Evolutionary conservation across 2,888 invertebrate species (phyloP), one percentile per base, ranked within the genome.

Genomic region (Seladonia tumulorum): DNA sequence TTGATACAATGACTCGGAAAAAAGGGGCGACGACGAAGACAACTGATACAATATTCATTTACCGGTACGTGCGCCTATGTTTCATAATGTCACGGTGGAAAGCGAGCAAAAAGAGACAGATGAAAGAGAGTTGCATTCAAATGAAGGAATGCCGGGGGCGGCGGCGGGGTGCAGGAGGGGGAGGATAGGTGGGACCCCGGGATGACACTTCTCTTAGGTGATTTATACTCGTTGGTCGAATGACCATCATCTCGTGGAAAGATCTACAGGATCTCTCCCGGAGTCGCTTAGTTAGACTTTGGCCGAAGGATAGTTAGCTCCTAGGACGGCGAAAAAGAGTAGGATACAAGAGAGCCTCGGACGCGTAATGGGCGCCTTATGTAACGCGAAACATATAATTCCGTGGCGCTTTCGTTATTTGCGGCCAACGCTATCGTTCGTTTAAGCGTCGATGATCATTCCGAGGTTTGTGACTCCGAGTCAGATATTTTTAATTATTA

Each of bases 201-300:
- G 92, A 94, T 93, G 94, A 94, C 94, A 94, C 94, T 94, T 94
- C 93, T 93, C 91, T 89, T 92, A 90, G 91, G 93, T 94, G 94
- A 94, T 94, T 94, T 94, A 94, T 94, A 93, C 92, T 91, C 93
- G 91, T 87, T 91, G 91, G 88, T 91, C 92, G 93, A 93, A 91
- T 93, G 94, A 93, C 93, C 94, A 93, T 93, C 94, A 93, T 94
- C 93, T 94, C 91, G 87, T 85, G 90, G 91, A 91, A 92, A 92
- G 93, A 94, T 94, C 94, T 93, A 93, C 93, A 92, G 93, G 92
- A 93, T 94, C 92, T 93, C 83, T 93, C 82, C 82, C 63, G 63
- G 86, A 90, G 89, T 90, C 92, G 90, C 90, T 92, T 91, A 92
- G 92, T 93, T 92, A 92, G 91, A 88, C 90, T 83, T 82, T 86